Conservation (phyloP, 2,888 invertebrate species). For the Habrosyne pyritoides region DNA sequence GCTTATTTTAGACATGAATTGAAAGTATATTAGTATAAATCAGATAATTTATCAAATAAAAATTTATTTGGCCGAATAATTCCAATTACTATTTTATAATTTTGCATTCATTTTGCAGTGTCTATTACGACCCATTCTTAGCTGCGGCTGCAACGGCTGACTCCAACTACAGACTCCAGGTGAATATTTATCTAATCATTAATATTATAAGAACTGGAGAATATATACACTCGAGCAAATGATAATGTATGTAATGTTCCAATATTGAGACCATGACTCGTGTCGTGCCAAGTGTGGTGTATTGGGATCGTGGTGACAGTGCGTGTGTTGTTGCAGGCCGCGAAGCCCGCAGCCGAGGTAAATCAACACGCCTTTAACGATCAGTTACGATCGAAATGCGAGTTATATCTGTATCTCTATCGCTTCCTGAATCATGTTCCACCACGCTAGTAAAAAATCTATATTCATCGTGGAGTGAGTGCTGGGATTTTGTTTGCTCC, state of each 20-base stretch:
- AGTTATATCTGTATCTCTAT: slow-evolving; percentile 70
- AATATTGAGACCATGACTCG: slow-evolving; percentile 13
- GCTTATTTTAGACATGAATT: slow-evolving; percentile 14
- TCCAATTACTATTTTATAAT: slow-evolving; percentile 15
- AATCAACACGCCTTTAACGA: slow-evolving; percentile 65
- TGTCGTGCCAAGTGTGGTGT: slow-evolving; percentile 16
- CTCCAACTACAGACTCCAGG: slow-evolving; percentile 96
- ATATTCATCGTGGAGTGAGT: slow-evolving; percentile 76
- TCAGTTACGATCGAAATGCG: slow-evolving; percentile 60
- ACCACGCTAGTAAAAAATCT: slow-evolving; percentile 73
- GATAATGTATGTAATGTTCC: slow-evolving; percentile 1
- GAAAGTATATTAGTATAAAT: not conserved
- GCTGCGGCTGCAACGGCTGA: slow-evolving; percentile 94
- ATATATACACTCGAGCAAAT: not conserved
- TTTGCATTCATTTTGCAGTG: slow-evolving; percentile 85
- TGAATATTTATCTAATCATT: slow-evolving; percentile 66
- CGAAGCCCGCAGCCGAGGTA: slow-evolving; percentile 88
- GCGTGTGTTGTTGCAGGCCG: slow-evolving; percentile 86
- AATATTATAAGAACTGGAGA: not conserved
- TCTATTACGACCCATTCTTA: slow-evolving; percentile 98
- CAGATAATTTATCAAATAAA: slow-evolving; percentile 1
- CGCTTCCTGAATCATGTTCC: slow-evolving; percentile 80
- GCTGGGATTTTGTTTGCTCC: slow-evolving; percentile 81
- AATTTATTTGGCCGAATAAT: not conserved
- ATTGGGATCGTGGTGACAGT: slow-evolving; percentile 54